Evolutionary conservation across 1,140 invertebrate genomes (phyloP).

Genomic region (Trissolcus basalis): DNA sequence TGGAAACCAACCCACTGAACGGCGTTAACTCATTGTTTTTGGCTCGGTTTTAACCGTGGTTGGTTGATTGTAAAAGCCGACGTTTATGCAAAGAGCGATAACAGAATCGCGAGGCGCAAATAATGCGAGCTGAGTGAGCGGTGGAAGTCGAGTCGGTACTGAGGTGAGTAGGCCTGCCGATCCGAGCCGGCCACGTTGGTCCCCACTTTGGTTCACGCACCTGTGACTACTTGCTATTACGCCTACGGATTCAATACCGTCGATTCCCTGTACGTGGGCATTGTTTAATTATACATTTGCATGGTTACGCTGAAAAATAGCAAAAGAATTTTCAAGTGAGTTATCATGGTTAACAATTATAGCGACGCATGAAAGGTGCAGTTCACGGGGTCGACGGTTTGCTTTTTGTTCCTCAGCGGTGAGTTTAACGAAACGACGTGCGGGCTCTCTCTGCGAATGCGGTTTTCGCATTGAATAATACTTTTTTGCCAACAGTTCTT

Average conservation of each 20-base stretch:
- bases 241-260: constrained; percentile 41
- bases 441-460: no score
- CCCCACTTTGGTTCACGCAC: constrained; percentile 54
- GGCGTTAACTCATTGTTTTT: neutral
- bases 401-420: no score
- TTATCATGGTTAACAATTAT: constrained; percentile 26
- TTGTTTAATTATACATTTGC: constrained; percentile 54
- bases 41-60: neutral
- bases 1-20: neutral
- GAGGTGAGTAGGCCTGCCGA: constrained; percentile 31
- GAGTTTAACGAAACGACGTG: no score
- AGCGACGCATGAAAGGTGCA: no score
- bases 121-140: constrained; percentile 32
- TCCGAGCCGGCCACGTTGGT: constrained; percentile 40
- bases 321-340: constrained; percentile 24
- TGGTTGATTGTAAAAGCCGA: no score
- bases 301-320: constrained; percentile 32
- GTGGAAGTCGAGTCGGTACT: constrained; percentile 61
- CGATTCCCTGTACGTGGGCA: constrained; percentile 53
- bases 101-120: constrained; percentile 16
- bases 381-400: no score
- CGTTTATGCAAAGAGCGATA: constrained; percentile 2
- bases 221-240: constrained; percentile 51
- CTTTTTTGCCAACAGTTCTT: no score
- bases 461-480: no score